Conservation (phyloP, 2,888 invertebrate species). For the Ormyrus labotus region DNA sequence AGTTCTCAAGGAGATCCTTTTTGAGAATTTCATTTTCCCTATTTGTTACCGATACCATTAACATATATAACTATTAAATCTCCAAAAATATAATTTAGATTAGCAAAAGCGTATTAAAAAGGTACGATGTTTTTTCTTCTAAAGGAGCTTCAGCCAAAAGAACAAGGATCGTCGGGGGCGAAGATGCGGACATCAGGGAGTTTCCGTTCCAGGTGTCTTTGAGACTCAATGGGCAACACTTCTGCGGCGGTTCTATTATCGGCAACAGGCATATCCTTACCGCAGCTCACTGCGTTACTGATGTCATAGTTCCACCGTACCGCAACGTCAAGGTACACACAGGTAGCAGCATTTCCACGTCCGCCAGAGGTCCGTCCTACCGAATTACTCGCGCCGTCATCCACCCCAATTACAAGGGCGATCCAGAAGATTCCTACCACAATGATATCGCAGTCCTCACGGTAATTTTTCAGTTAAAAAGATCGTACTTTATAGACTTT, state of each 20-base stretch:
- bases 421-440: background rate
- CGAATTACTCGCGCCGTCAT: background rate
- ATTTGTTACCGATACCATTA: no score
- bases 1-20: no score
- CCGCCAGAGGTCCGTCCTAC: background rate
- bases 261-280: constrained; percentile 57
- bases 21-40: no score
- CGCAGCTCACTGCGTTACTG: constrained; percentile 60
- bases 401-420: background rate
- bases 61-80: no score
- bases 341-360: constrained; percentile 39
- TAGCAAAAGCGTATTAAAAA: no score
- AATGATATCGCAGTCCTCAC: background rate
- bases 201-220: background rate
- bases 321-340: constrained; percentile 53
- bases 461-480: background rate
- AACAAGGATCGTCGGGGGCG: background rate
- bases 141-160: background rate
- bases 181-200: background rate
- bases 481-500: background rate
- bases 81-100: no score
- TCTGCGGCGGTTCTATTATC: constrained; percentile 14
- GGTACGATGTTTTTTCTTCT: background rate
- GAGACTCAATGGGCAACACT: constrained; percentile 15
- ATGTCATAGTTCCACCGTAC: background rate